Evolutionary conservation across 1,140 invertebrate species (phyloP).

Genomic region (Gryon sp.): DNA sequence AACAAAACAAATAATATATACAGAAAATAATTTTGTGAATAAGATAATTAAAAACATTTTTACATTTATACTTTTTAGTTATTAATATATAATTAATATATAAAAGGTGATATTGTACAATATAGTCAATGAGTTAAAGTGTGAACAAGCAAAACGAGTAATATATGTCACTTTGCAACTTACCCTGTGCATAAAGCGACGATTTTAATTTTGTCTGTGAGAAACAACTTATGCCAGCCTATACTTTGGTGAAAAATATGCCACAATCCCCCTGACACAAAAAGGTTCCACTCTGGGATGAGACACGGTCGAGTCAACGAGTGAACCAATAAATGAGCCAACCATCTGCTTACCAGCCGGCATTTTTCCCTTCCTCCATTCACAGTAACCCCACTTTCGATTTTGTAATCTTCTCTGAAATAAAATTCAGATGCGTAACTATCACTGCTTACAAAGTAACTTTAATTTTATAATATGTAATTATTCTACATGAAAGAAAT

Average conservation of each 20-base stretch:
- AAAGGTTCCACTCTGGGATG: slow-evolving; percentile 67
- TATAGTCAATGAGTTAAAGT: slow-evolving; percentile 37
- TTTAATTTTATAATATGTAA: no score
- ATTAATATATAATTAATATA: no score
- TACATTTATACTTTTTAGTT: no score
- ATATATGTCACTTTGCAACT: slow-evolving; percentile 51
- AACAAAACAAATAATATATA: no score
- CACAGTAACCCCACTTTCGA: slow-evolving; percentile 63
- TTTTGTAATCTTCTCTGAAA: slow-evolving; percentile 77
- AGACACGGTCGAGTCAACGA: slow-evolving; percentile 73
- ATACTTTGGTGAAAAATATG: slow-evolving; percentile 55
- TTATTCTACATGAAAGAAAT: no score
- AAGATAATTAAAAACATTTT: no score
- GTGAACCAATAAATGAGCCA: slow-evolving; percentile 79
- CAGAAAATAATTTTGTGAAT: no score
- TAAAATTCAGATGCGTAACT: slow-evolving; percentile 67
- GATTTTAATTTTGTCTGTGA: slow-evolving; percentile 51
- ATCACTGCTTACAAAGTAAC: neutral
- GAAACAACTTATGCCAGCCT: slow-evolving; percentile 56
- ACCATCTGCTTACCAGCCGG: slow-evolving; percentile 80
- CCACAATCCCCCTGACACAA: slow-evolving; percentile 60
- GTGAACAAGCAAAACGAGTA: slow-evolving; percentile 50
- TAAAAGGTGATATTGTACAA: no score
- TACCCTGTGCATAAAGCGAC: slow-evolving; percentile 65
- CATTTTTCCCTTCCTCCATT: slow-evolving; percentile 70